Conservation (phyloP, 30 jellyfish, hydroid and myxozoan species). For the Aurelia sp. region DNA sequence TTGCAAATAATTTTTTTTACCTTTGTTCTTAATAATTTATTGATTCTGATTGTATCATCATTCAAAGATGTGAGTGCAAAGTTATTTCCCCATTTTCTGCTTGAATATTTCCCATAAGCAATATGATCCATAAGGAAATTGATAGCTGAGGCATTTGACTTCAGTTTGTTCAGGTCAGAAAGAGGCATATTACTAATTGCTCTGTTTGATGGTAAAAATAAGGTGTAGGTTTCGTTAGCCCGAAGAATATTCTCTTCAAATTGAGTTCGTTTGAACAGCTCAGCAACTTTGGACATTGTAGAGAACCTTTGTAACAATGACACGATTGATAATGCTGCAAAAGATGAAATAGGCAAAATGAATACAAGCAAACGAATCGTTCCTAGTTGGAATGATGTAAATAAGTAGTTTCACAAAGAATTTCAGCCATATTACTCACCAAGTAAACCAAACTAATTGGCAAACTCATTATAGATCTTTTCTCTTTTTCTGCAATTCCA, state of each 20-base stretch:
- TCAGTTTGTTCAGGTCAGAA: not conserved
- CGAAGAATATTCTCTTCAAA: not conserved
- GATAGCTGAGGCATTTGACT: not conserved
- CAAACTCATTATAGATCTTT: too few species aligned
- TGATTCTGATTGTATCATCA: not conserved
- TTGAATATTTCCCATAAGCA: not conserved
- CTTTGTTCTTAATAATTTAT: not conserved
- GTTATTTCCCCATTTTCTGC: not conserved
- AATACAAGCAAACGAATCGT: too few species aligned
- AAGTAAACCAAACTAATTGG: too few species aligned
- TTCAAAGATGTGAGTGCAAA: not conserved
- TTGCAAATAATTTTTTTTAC: not conserved
- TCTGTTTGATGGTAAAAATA: constrained; percentile 39
- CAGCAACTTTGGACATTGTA: constrained; percentile 4
- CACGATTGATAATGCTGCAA: constrained; percentile 15
- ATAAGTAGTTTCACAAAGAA: too few species aligned
- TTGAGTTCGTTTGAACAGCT: constrained; percentile 25
- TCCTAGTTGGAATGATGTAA: too few species aligned
- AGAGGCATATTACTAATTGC: constrained; percentile 6
- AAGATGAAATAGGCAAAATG: too few species aligned
- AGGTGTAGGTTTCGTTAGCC: constrained; percentile 8
- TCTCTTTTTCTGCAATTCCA: too few species aligned
- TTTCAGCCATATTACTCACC: too few species aligned
- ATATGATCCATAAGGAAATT: constrained; percentile 19
- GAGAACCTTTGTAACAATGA: not conserved